Percentiles rank a stretch among this genome's conserved stretches.
Conservation (phyloP, 2,888 invertebrate genomes). For the Meteorus colon region DNA sequence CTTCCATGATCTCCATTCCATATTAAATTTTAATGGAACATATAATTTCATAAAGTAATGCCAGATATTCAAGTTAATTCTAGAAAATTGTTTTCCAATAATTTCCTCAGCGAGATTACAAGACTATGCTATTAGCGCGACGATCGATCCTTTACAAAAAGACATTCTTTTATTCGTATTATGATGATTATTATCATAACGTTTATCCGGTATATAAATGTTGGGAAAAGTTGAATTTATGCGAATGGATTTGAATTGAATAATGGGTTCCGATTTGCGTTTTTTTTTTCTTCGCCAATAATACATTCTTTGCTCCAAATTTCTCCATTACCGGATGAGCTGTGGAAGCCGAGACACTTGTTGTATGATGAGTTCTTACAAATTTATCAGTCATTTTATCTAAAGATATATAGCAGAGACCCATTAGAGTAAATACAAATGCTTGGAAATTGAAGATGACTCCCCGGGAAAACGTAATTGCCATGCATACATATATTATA, state of each 20-base stretch:
- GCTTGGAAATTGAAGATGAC: background rate
- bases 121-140: background rate
- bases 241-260: too few species aligned
- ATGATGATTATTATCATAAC: too few species aligned
- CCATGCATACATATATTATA: background rate
- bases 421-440: background rate
- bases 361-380: background rate
- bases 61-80: background rate
- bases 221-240: too few species aligned
- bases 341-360: too few species aligned
- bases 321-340: too few species aligned
- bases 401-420: background rate
- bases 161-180: too few species aligned
- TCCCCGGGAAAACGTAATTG: background rate
- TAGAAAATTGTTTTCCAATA: slow-evolving; percentile 5
- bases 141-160: background rate
- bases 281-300: too few species aligned
- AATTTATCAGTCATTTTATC: background rate
- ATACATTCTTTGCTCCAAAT: too few species aligned
- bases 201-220: too few species aligned
- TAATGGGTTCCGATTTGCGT: too few species aligned
- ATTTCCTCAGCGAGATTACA: background rate
- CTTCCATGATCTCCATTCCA: background rate
- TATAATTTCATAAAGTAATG: too few species aligned
- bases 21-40: too few species aligned